Conservation (phyloP, 2,797 vertebrate species). For the Acanthis flammea region DNA sequence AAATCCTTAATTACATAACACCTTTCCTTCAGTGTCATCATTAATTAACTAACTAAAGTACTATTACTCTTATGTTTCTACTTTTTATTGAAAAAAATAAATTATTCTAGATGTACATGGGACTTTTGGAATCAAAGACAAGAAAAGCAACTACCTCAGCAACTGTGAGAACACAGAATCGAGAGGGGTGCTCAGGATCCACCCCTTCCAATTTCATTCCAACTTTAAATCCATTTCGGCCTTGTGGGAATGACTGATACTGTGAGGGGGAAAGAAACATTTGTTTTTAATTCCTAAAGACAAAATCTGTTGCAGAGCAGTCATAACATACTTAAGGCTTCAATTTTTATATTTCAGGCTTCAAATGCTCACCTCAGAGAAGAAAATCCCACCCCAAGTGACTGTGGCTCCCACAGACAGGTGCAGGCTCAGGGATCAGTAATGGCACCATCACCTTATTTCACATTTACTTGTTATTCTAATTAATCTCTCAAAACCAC, state of each 20-base stretch:
- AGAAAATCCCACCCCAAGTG: background rate
- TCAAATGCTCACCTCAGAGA: background rate
- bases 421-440: background rate
- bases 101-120: background rate
- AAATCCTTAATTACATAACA: background rate
- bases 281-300: background rate
- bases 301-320: background rate
- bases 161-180: constrained; percentile 88
- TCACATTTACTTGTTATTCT: background rate
- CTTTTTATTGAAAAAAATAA: background rate
- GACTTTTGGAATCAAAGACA: background rate
- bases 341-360: background rate
- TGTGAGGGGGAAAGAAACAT: constrained; percentile 54
- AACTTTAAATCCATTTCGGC: constrained; percentile 89
- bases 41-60: background rate
- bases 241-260: constrained; percentile 89
- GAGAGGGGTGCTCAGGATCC: constrained; percentile 87
- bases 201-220: constrained; percentile 93
- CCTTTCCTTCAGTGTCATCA: background rate
- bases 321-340: background rate
- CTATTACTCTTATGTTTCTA: background rate
- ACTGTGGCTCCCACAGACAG: background rate
- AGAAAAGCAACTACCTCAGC: constrained; percentile 80
- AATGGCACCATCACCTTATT: background rate
- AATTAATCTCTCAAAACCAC: background rate